Conservation (phyloP, 2,888 invertebrate species). For the Galeruca laticollis region DNA sequence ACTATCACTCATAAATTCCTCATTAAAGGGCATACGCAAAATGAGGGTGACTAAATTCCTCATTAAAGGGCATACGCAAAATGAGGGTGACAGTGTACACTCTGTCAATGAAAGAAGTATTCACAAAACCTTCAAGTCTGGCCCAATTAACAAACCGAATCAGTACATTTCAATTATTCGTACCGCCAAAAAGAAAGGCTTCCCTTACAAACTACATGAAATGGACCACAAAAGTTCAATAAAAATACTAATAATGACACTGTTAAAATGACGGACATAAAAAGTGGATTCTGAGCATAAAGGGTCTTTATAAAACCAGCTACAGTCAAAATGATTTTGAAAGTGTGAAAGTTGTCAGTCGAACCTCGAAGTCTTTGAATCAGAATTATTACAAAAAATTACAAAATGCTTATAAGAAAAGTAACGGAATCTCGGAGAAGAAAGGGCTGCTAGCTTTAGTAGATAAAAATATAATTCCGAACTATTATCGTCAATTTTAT, state of each 20-base stretch:
- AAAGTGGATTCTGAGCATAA: neutral
- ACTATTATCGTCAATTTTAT: neutral
- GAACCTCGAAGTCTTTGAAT: no score
- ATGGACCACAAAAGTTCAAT: neutral
- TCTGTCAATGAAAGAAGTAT: constrained; percentile 14
- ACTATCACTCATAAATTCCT: no score
- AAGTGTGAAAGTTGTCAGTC: no score
- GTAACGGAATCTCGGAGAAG: neutral
- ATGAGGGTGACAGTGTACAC: constrained; percentile 28
- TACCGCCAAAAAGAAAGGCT: no score
- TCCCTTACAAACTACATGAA: neutral
- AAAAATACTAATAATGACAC: neutral
- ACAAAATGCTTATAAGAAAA: no score
- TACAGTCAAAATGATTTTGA: neutral
- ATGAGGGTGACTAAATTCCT: no score
- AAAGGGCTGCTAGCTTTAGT: neutral
- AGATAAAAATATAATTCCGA: neutral
- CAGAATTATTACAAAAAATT: no score
- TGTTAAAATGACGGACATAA: constrained; percentile 2
- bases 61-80: constrained; percentile 30
- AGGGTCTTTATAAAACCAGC: neutral
- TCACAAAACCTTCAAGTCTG: neutral
- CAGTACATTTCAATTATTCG: neutral
- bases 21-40: no score
- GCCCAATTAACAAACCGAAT: constrained; percentile 12